phyloP scores from a whole-genome alignment of 1,140 invertebrate genomes.

The Megalonaias nervosa region DNA sequence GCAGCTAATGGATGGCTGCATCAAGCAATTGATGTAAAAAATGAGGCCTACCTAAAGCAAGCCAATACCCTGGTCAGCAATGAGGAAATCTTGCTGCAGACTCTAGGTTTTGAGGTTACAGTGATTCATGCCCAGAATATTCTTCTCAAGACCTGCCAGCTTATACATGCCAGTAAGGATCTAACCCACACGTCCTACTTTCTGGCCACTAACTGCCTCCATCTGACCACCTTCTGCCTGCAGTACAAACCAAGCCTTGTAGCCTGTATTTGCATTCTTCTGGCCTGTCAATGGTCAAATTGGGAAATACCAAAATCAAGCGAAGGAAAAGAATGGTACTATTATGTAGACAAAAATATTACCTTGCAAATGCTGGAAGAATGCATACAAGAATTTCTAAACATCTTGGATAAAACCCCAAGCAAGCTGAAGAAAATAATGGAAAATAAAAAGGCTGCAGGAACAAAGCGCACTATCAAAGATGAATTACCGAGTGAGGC shows the following conservation, averaged over 20 bases:
- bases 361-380: slow-evolving; percentile 81
- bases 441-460: slow-evolving; percentile 60
- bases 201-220: slow-evolving; percentile 97
- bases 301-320: too few species aligned
- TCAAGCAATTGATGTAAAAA: slow-evolving; percentile 78
- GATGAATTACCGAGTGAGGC: too few species aligned
- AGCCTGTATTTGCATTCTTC: slow-evolving; percentile 97
- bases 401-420: slow-evolving; percentile 93
- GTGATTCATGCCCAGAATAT: slow-evolving; percentile 98
- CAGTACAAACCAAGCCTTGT: slow-evolving; percentile 96
- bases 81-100: slow-evolving; percentile 96
- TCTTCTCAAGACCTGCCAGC: slow-evolving; percentile 93
- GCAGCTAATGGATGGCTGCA: slow-evolving; percentile 87
- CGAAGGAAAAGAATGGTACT: too few species aligned
- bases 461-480: too few species aligned
- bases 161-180: slow-evolving; percentile 90
- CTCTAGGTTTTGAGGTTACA: slow-evolving; percentile 94
- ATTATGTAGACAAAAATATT: too few species aligned
- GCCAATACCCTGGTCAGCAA: slow-evolving; percentile 94
- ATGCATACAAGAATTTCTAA: slow-evolving; percentile 80
- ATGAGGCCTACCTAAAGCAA: slow-evolving; percentile 83
- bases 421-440: slow-evolving; percentile 89
- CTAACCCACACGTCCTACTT: slow-evolving; percentile 97
- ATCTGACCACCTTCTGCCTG: slow-evolving; percentile 97
- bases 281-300: slow-evolving; percentile 74